These are phyloP conservation scores for Sphaerophoria taeniata DNA, from an alignment of 2,888 invertebrate genomes.

Conservation along the genomic window DNA sequence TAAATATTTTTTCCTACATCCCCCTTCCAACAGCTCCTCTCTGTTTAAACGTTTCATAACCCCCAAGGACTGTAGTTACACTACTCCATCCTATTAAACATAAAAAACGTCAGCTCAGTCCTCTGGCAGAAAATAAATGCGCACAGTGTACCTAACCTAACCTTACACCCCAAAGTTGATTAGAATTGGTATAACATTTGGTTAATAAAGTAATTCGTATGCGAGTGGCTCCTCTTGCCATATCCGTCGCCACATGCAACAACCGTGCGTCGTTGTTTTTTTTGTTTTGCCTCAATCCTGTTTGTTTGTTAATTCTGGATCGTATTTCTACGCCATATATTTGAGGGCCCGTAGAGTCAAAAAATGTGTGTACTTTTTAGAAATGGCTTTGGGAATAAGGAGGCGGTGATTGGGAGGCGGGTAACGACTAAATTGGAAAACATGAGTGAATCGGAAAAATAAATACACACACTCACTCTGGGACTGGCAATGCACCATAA, in stretches of 20 bases:
- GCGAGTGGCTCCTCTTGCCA: slow-evolving; percentile 76
- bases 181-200: slow-evolving; percentile 79
- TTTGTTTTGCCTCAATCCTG: background rate
- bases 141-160: slow-evolving; percentile 13
- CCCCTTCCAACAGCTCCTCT: slow-evolving; percentile 7
- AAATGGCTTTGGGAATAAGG: background rate
- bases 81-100: slow-evolving; percentile 1
- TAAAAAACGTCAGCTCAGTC: slow-evolving; percentile 1
- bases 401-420: background rate
- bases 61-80: slow-evolving; percentile 39
- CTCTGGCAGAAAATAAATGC: slow-evolving; percentile 31
- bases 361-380: slow-evolving; percentile 39
- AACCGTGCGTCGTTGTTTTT: slow-evolving; percentile 33
- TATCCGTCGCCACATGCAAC: slow-evolving; percentile 60
- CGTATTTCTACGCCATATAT: slow-evolving; percentile 47
- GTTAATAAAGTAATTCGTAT: slow-evolving; percentile 80
- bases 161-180: slow-evolving; percentile 77
- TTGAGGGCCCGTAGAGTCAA: slow-evolving; percentile 31
- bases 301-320: slow-evolving; percentile 38
- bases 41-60: slow-evolving; percentile 39
- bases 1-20: slow-evolving; percentile 33
- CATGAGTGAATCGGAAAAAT: slow-evolving; percentile 37
- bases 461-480: slow-evolving; percentile 26
- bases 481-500: slow-evolving; percentile 9
- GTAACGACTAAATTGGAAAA: slow-evolving; percentile 68